phyloP scores from a whole-genome alignment of 2,888 invertebrate genomes.

The Mantis religiosa region DNA sequence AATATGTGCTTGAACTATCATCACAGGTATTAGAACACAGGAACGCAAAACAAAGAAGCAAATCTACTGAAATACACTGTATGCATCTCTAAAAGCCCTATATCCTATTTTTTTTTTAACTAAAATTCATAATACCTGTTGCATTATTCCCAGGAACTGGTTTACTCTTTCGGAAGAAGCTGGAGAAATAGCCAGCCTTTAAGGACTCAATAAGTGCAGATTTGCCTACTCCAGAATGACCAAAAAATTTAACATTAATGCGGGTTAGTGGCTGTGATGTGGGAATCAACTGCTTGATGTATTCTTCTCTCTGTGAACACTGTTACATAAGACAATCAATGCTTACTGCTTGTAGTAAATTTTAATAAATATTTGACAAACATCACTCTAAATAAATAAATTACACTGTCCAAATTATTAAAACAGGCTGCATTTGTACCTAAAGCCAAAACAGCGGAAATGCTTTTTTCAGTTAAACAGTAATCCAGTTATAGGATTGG shows the following conservation, averaged over 20 bases:
- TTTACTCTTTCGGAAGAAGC: constrained; percentile 59
- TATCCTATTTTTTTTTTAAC: background rate
- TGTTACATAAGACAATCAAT: constrained; percentile 21
- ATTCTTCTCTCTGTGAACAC: constrained; percentile 47
- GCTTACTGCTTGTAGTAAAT: background rate
- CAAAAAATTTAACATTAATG: constrained; percentile 65
- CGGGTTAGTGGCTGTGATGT: constrained; percentile 54
- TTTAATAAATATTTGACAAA: background rate
- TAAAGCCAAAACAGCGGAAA: too few species aligned
- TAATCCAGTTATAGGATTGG: too few species aligned
- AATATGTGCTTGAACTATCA: too few species aligned
- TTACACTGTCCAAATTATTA: too few species aligned
- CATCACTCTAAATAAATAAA: background rate
- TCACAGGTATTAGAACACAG: too few species aligned
- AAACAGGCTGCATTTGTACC: too few species aligned
- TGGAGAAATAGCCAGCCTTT: constrained; percentile 62
- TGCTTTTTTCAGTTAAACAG: too few species aligned
- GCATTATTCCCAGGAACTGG: constrained; percentile 37
- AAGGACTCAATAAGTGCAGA: constrained; percentile 62
- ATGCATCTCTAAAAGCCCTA: background rate
- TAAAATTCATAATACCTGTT: background rate
- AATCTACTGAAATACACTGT: background rate
- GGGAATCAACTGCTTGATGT: constrained; percentile 60
- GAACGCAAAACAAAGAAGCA: too few species aligned
- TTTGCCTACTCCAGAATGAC: constrained; percentile 70